Conservation (phyloP, 1,140 invertebrate species). For the Drosophila watanabei region DNA sequence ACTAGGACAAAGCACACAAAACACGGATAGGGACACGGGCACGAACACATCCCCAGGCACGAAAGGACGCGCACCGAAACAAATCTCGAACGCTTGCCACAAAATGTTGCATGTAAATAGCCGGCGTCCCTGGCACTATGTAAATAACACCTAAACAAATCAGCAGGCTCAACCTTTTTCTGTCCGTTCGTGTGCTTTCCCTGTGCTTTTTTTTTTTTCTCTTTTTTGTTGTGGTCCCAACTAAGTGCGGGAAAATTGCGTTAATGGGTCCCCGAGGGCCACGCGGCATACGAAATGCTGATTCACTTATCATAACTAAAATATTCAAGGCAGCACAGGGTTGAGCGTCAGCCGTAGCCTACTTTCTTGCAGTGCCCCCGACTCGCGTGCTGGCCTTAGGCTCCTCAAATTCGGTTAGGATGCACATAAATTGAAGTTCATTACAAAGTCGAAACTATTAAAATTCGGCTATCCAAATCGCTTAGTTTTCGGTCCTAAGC, state of each 20-base stretch:
- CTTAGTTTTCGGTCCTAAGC: background rate
- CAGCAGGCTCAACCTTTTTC: conserved; percentile 11
- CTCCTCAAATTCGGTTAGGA: conserved; percentile 13
- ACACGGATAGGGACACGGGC: conserved; percentile 10
- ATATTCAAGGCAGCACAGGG: conserved; percentile 20
- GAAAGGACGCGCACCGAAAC: conserved; percentile 1
- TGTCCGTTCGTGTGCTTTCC: conserved; percentile 3
- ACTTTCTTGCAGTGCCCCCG: conserved; percentile 19
- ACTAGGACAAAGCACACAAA: conserved; percentile 62
- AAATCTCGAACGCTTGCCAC: conserved; percentile 28
- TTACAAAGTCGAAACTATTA: conserved; percentile 38
- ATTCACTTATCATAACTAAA: conserved; percentile 38
- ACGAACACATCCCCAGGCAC: conserved; percentile 24
- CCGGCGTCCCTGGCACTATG: conserved; percentile 9
- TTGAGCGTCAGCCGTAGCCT: conserved; percentile 25
- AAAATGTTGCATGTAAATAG: conserved; percentile 44
- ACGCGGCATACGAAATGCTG: conserved; percentile 15
- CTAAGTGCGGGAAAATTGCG: conserved; percentile 44
- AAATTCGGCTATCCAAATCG: conserved; percentile 22
- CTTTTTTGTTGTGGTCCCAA: background rate
- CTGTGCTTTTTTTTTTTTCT: no score
- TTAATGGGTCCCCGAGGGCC: conserved; percentile 40
- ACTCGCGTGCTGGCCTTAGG: background rate
- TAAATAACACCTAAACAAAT: conserved; percentile 57
- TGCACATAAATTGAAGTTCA: conserved; percentile 65